These are phyloP conservation scores for Onychostoma macrolepis DNA, from an alignment of 2,113 vertebrate species.

Conservation along the genomic window DNA sequence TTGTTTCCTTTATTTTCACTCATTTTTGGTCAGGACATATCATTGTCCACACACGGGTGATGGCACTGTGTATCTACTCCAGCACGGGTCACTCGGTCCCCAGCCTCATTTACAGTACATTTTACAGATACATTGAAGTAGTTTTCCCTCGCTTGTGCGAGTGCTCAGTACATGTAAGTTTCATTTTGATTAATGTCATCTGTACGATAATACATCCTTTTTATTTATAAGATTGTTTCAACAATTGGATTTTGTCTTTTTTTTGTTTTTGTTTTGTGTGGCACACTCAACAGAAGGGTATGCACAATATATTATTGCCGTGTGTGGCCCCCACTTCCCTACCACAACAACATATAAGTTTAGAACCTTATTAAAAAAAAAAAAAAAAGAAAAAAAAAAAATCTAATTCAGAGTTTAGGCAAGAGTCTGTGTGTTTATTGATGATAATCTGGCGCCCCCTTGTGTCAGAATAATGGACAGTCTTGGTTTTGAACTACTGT, in stretches of 20 bases:
- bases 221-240: constrained; percentile 20
- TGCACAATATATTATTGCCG: not conserved
- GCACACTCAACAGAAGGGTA: not conserved
- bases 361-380: not conserved
- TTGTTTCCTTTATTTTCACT: not conserved
- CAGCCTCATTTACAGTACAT: not conserved
- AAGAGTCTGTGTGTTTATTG: not conserved
- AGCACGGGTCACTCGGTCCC: not conserved
- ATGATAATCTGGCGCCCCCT: constrained; percentile 6
- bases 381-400: not conserved
- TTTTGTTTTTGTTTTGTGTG: not conserved
- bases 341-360: not conserved
- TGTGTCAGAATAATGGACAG: not conserved
- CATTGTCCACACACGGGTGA: not conserved
- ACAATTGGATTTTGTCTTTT: not conserved
- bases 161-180: constrained; percentile 15
- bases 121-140: not conserved
- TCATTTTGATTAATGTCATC: constrained; percentile 11
- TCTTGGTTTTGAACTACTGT: not conserved
- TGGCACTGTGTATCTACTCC: not conserved
- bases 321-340: not conserved
- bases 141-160: constrained; percentile 31
- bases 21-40: not conserved
- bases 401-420: not conserved
- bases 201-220: constrained; percentile 6